phyloP scores from a whole-genome alignment of 2,113 vertebrate genomes.

The Himantopus leucocephalus region DNA sequence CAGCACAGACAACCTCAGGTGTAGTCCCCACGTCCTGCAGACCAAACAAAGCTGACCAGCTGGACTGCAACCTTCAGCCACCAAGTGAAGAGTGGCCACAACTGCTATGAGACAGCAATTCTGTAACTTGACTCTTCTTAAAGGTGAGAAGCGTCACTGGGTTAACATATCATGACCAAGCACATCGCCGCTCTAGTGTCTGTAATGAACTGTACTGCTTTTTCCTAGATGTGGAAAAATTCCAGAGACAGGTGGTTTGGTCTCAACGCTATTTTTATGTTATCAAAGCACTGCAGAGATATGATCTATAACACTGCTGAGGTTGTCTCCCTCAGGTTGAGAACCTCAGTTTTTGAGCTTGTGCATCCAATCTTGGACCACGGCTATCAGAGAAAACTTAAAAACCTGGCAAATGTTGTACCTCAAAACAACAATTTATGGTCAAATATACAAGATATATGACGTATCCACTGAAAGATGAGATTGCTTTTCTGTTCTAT shows the following conservation, averaged over 20 bases:
- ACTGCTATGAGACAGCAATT: not conserved
- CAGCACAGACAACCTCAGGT: not conserved
- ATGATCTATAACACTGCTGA: not conserved
- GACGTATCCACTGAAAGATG: not conserved
- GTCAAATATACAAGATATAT: not conserved
- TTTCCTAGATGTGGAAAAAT: not conserved
- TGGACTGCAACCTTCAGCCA: not conserved
- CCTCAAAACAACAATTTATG: not conserved
- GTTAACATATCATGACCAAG: not conserved
- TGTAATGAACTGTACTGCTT: not conserved
- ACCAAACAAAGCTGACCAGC: not conserved
- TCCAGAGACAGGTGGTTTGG: not conserved
- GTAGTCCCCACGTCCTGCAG: not conserved
- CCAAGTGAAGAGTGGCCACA: not conserved
- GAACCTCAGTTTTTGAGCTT: not conserved
- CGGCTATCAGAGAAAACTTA: not conserved
- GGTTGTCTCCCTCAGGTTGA: not conserved
- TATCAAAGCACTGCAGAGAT: not conserved
- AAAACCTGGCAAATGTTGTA: not conserved
- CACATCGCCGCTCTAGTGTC: accelerated
- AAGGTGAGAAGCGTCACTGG: not conserved
- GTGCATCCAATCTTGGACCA: not conserved
- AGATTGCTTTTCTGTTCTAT: not conserved
- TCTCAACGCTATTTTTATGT: not conserved
- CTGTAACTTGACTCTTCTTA: not conserved